Evolutionary conservation across 2,113 vertebrate genomes (phyloP).

Genomic region (Nycticryphes semicollaris): DNA sequence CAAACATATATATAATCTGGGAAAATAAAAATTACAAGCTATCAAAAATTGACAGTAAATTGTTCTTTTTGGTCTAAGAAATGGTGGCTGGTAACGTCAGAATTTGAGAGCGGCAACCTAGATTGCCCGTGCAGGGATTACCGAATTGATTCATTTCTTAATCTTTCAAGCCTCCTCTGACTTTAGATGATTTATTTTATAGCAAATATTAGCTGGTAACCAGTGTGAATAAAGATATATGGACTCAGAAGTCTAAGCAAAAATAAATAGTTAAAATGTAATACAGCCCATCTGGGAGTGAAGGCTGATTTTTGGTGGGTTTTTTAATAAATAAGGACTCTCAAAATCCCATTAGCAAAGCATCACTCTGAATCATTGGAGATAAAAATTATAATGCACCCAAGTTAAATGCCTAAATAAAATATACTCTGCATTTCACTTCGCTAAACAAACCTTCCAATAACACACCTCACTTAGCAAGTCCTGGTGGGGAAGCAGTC

Average conservation of each 20-base stretch:
- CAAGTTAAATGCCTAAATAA: not conserved
- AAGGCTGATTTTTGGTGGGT: not conserved
- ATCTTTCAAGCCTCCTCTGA: not conserved
- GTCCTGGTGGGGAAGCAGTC: not conserved
- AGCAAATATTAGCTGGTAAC: not conserved
- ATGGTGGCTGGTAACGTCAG: not conserved
- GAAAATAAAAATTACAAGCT: not conserved
- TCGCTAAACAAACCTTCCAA: not conserved
- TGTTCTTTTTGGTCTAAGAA: not conserved
- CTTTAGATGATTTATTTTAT: not conserved
- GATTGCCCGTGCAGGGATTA: not conserved
- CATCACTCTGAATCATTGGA: not conserved
- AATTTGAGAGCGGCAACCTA: not conserved
- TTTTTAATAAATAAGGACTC: not conserved
- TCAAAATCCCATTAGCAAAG: not conserved
- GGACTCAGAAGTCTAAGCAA: not conserved
- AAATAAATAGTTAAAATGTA: not conserved
- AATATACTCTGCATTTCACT: not conserved
- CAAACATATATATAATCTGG: not conserved
- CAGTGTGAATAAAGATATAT: not conserved
- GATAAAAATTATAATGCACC: not conserved
- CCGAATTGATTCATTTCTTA: not conserved
- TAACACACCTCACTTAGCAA: not conserved
- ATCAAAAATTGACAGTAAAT: not conserved
- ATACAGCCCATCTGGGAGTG: not conserved